Percentiles rank a stretch among this genome's conserved stretches.
These are phyloP conservation scores for Heterocephalus glaber DNA, from an alignment of 2,113 vertebrate species.

Conservation along the genomic window DNA sequence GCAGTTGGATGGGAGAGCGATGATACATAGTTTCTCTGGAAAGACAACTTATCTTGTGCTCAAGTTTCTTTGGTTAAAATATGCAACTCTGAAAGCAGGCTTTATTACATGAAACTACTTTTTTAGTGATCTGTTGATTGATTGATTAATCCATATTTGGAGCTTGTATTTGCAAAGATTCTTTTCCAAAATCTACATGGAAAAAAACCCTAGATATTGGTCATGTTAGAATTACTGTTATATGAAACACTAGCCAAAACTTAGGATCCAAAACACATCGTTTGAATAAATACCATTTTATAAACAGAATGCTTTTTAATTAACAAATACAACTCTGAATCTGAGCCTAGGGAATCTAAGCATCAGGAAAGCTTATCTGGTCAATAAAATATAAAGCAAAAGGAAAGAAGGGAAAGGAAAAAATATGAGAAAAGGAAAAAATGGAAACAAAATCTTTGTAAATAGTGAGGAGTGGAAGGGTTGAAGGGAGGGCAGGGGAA, in stretches of 20 bases:
- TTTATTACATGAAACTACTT: conserved; percentile 29
- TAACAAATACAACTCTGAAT: neutral
- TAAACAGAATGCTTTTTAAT: conserved; percentile 12
- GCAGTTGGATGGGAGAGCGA: neutral
- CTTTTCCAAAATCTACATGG: conserved; percentile 20
- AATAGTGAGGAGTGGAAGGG: no score
- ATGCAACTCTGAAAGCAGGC: neutral
- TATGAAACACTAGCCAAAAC: neutral
- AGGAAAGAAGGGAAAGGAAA: no score
- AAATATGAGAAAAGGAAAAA: no score
- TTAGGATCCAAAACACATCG: neutral
- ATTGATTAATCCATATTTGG: neutral
- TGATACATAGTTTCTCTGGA: neutral
- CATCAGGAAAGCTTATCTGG: neutral
- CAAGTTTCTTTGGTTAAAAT: conserved; percentile 32
- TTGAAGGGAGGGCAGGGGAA: no score
- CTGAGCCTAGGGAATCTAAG: neutral
- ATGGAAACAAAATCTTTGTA: no score
- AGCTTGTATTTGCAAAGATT: conserved; percentile 22
- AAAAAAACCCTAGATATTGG: neutral
- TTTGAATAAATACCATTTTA: neutral
- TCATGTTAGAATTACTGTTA: neutral
- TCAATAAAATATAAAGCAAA: neutral
- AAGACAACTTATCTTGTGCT: neutral
- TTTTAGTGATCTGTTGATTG: neutral